A percentile compares a stretch with the other conserved stretches of the same genome.
Conservation (phyloP, 2,888 invertebrate genomes). For the Drosophila emarginata region DNA sequence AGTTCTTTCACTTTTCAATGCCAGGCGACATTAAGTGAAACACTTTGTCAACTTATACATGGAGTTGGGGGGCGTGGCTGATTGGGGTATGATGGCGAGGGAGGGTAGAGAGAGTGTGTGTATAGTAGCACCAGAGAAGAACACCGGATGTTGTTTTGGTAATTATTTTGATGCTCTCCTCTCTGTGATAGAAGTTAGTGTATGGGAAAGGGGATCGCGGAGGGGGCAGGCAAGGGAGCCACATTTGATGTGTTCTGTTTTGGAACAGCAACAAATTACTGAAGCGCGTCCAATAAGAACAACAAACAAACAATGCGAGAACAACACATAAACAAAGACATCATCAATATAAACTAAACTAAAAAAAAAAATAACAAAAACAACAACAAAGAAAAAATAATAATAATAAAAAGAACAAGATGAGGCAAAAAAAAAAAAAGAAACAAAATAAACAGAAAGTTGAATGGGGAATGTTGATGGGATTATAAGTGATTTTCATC, state of each 20-base stretch:
- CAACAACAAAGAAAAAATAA: slow-evolving; percentile 12
- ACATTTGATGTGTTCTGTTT: slow-evolving; percentile 73
- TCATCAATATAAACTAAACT: slow-evolving; percentile 68
- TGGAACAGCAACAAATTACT: slow-evolving; percentile 67
- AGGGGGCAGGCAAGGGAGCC: slow-evolving; percentile 13
- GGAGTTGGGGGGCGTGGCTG: neutral
- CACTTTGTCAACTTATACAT: slow-evolving; percentile 77
- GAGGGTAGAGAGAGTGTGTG: slow-evolving; percentile 41
- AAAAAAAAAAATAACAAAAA: slow-evolving; percentile 29
- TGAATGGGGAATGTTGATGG: slow-evolving; percentile 72
- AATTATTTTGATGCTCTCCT: slow-evolving; percentile 72
- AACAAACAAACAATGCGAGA: slow-evolving; percentile 69
- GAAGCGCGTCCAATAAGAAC: slow-evolving; percentile 67
- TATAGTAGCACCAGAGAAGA: slow-evolving; percentile 55
- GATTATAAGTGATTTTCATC: slow-evolving; percentile 75
- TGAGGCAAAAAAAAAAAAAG: slow-evolving; percentile 39
- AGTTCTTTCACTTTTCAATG: slow-evolving; percentile 53
- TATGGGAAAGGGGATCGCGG: too few relatives aligned
- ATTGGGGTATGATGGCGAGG: neutral
- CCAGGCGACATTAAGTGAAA: slow-evolving; percentile 76
- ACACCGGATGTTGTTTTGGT: slow-evolving; percentile 76
- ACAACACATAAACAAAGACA: slow-evolving; percentile 75
- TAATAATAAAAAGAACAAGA: slow-evolving; percentile 6
- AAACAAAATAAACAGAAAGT: slow-evolving; percentile 48
- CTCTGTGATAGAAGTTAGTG: neutral